Base-by-base conservation (phyloP, 2,888 invertebrate species). In the Eumacrocentrus americanus region DNA sequence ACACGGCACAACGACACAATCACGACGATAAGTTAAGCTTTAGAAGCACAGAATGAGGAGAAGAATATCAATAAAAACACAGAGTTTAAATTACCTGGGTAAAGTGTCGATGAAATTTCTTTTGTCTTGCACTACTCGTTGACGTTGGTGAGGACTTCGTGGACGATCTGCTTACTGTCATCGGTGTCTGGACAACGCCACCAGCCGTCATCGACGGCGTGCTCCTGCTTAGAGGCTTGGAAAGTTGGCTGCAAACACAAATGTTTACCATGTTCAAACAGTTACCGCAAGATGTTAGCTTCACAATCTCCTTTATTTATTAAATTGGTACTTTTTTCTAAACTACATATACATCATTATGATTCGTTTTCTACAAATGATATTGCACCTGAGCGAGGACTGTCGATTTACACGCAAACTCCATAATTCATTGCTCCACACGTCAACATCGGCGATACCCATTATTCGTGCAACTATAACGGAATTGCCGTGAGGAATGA, bases 71-170 rank as follows among this genome's bases (percentile, higher is more conserved):
- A 9, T 12, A 51, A 14, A 4, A 3, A 20, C 11, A 20, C 35
- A 20, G 3, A 48, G 9, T 48, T 29, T 48, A 7, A 38, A 53
- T 53, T 54, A 79, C 79, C 79, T 91, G 89, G 68, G 89, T 89
- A 83, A 95, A 94, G 81, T 94, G 91, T 65, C 94, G 86, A 77
- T 91, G 90, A 82, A 95, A 95, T 82, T 94, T 94, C 82, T 94
- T 93, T 82, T 94, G 93, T 42, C 93, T 84, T 48, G 91, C 87
- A 77, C 90, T 90, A 78, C 88, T 88, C 44, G 88, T 88, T 69
- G 84, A 84, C 67, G 83, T 82, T 52, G 82, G 82, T 53, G 79
- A 73, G 34, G 78, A 76, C 61, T 75, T 73, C 44, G 75, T 74
- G 51, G 77, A 74, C 35, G 77, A 72, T 62, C 72, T 76, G 65